phyloP scores from a whole-genome alignment of 2,888 invertebrate genomes.

The Deroplatys truncata region DNA sequence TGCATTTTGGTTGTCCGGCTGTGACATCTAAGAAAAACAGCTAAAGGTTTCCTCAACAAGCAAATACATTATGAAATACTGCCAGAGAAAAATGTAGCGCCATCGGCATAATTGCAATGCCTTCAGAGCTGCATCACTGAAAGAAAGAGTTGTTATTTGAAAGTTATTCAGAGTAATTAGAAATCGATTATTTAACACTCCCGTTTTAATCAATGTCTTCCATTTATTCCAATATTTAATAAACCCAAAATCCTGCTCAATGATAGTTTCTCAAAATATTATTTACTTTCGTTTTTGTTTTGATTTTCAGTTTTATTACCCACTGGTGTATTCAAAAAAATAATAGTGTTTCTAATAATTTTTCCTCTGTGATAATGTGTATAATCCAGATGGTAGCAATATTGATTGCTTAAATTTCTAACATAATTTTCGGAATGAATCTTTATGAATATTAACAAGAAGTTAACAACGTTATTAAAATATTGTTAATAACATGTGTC shows the following conservation, averaged over 20 bases:
- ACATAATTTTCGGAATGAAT: not conserved
- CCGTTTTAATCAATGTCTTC: conserved; percentile 28
- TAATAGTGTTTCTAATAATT: not conserved
- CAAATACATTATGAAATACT: not conserved
- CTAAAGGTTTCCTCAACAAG: not conserved
- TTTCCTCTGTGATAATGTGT: not conserved
- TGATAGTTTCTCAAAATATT: not conserved
- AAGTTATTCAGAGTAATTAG: not conserved
- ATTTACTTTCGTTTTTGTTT: not conserved
- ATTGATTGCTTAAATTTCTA: not conserved
- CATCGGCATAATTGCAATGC: not conserved
- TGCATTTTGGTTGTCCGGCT: not conserved
- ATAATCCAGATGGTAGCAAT: not conserved
- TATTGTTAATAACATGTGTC: not conserved
- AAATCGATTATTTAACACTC: not conserved
- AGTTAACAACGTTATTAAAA: not conserved
- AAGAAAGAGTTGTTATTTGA: not conserved
- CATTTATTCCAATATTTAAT: conserved; percentile 10
- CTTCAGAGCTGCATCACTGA: not conserved
- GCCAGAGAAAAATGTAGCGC: not conserved
- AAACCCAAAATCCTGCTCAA: not conserved
- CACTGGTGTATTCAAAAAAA: not conserved
- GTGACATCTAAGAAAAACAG: not conserved
- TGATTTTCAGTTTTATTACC: not conserved
- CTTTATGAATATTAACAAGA: not conserved